Percentiles rank a stretch among this genome's conserved stretches.
These are phyloP conservation scores for Phalacrocorax brasilianus DNA, from an alignment of 2,113 vertebrate species.

Conservation along the genomic window DNA sequence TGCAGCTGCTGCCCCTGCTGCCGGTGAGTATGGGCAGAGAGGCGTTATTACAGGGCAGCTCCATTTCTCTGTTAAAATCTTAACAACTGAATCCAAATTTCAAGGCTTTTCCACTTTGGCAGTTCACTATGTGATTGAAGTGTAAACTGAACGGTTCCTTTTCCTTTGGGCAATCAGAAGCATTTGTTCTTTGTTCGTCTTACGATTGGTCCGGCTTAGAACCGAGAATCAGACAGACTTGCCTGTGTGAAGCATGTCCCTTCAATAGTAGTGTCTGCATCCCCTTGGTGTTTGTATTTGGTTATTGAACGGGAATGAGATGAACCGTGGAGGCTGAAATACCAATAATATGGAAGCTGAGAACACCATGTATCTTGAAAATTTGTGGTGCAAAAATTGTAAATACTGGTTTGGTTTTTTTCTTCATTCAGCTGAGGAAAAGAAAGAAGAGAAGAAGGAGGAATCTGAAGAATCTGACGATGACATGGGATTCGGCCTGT, in stretches of 20 bases:
- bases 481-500: conserved; percentile 96
- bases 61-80: not conserved
- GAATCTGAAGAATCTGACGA: conserved; percentile 97
- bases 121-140: not conserved
- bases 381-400: not conserved
- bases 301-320: not conserved
- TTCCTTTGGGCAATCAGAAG: not conserved
- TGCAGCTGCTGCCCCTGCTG: conserved; percentile 76
- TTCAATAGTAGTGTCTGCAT: not conserved
- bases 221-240: rapidly evolving
- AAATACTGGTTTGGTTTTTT: not conserved
- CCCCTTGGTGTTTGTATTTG: not conserved
- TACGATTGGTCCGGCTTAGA: not conserved
- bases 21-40: conserved; percentile 46
- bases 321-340: not conserved
- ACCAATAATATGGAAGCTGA: not conserved
- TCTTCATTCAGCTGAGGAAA: conserved; percentile 72
- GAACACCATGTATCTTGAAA: not conserved
- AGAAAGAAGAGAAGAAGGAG: conserved; percentile 97
- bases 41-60: rapidly evolving
- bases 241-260: not conserved
- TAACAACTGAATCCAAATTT: not conserved
- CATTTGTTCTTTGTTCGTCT: not conserved
- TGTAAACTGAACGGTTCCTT: not conserved
- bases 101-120: not conserved